Evolutionary conservation across 2,113 vertebrate species (phyloP), one percentile per base, ranked within the genome.

Genomic region (Thymallus thymallus): DNA sequence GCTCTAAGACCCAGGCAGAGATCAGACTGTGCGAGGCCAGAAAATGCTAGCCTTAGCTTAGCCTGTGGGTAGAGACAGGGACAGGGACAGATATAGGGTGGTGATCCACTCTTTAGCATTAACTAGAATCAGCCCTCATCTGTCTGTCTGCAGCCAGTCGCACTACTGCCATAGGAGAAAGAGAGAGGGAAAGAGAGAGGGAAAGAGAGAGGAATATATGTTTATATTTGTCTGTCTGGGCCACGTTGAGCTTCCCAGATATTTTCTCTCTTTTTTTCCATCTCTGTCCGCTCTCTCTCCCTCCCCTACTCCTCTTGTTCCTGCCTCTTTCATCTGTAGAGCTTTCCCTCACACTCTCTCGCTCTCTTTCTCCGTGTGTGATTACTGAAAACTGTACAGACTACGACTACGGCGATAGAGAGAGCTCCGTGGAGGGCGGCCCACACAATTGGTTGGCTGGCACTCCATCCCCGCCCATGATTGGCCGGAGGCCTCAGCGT

Each of bases 351-450:
- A 2, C 9, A 10, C 35, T 41, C 35, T 41, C 35, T 74, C 63
- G 22, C 18, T 56, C 41, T n/a, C 63, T 58, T 41, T 67, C 63
- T 56, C 71, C 76, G 78, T 86, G 82, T 82, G 84, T 41, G 35
- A 88, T 90, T 84, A 84, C 83, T 83, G 86, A 91, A 91, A 92
- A 91, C 92, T 91, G 91, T 92, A 93, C 82, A 80, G 48, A 18
- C 48, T 51, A 2, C 26, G 26, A n/a, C n/a, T n/a, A 9, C 0
- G 46, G 92, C 91, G 90, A 93, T 91, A 91, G 90, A 81, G 81
- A 81, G 75, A 82, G 81, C 87, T 71, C 82, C 7, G 69, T 66
- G 22, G 35, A 77, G 74, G 80, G 68, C 66, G 61, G 78, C 76
- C 22, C 2, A 78, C 18, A 75, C 87, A 83, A 93, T 93, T 91